Base-by-base conservation (phyloP, 2,888 invertebrate species). In the Lasius fuliginosus region DNA sequence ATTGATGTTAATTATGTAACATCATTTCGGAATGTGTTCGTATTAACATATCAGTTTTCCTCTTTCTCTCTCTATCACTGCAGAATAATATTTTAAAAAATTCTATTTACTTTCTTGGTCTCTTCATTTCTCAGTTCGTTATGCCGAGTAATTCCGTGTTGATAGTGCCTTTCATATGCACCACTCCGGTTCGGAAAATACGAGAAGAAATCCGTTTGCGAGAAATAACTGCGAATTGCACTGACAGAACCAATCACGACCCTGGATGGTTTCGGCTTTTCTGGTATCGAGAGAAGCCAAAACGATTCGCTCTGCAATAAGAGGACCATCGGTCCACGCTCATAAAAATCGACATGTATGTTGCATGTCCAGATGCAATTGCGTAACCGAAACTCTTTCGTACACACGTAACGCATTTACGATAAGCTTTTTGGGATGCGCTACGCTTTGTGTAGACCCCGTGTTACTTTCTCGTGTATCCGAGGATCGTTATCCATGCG, bases 111-210 rank as follows among this genome's bases (percentile, higher is more conserved):
- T 58, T 79, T 68, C 76, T 75, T 81, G 75, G 75, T 75, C 46
- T 75, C 58, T 81, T 81, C 60, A 75, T 74, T 75, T 75, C 60
- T 75, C 76, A 74, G 58, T 81, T 81, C 58, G 79, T 81, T 81
- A 81, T 81, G 18, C n/a, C 75, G 79, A 74, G 79, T 81, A 81
- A 75, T 81, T 81, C 30, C 75, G 36, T 33, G 79, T 36, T 81
- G 79, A 81, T 81, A 75, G 76, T 81, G 79, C 46, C 79, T 81
- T 81, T 81, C 79, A 81, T 81, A 81, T 75, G 79, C 79, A 81
- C 33, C 46, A 46, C 60, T 58, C 79, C 33, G 27, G 79, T 53
- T 75, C 12, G 46, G 33, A 81, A 81, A 81, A 81, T 74, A 75
- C 79, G 79, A 42, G 46, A 81, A 81, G 79, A 81, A 81, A 81